A percentile compares a stretch with the other conserved stretches of the same genome.
Conservation (phyloP, 2,797 vertebrate genomes). For the Otus scops region DNA sequence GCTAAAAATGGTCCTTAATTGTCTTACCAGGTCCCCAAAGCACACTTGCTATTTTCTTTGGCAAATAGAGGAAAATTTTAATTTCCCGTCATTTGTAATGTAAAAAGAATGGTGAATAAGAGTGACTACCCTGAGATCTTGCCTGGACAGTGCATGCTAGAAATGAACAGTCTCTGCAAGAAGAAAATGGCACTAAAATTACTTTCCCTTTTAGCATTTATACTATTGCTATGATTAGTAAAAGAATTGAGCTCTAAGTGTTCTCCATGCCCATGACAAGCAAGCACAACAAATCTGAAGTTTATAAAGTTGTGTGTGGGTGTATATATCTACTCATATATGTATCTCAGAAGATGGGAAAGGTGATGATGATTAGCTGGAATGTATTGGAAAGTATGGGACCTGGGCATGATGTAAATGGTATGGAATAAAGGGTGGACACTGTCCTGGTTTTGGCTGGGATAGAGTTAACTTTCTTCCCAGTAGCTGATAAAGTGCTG, state of each 20-base stretch:
- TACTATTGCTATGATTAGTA: neutral
- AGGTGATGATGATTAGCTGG: too few species aligned
- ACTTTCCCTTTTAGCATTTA: neutral
- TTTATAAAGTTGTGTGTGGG: too few species aligned
- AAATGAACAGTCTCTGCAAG: neutral
- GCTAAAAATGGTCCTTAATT: neutral
- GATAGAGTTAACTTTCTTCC: too few species aligned
- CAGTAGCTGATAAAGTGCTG: too few species aligned
- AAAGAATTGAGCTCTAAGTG: neutral
- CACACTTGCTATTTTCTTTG: neutral
- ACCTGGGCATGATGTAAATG: too few species aligned
- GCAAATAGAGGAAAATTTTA: constrained; percentile 17
- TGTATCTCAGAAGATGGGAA: too few species aligned
- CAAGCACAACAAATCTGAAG: neutral
- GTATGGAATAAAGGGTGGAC: too few species aligned
- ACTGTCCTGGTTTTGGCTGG: too few species aligned
- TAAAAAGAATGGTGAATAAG: neutral
- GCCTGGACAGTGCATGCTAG: neutral
- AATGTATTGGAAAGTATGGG: too few species aligned
- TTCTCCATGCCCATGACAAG: neutral
- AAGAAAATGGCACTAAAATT: neutral
- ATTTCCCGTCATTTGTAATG: constrained; percentile 6
- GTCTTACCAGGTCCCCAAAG: neutral
- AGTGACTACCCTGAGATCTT: neutral
- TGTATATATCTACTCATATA: too few species aligned